Base-by-base conservation (phyloP, 2,113 vertebrate species). In the Porphyrio hochstetteri region DNA sequence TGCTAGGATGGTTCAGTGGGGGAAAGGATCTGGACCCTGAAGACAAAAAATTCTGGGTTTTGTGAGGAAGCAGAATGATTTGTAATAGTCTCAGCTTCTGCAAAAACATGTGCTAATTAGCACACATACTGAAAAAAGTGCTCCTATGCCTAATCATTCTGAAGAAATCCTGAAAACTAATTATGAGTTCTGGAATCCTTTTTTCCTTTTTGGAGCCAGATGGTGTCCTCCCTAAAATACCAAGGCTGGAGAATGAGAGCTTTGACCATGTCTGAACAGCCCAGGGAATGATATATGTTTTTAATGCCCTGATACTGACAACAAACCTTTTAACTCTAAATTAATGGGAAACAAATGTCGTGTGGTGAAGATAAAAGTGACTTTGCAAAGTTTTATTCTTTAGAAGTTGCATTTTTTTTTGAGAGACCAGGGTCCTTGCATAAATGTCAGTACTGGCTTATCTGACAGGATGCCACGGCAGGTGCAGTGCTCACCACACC, bases 191-290 rank as follows among this genome's bases (percentile, higher is more conserved):
- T 72, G 68, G 65, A 90, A 75, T 68, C 3, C 4, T 40, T 65
- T 65, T 84, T 44, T 46, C 28, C n/a, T 20, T 72, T 80, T 7
- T 60, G 28, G 65, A 94, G 65, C 92, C 95, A 97, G 91, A 94
- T 96, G 92, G 93, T 93, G 72, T 53, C 77, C 77, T 96, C 92
- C 83, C 82, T 94, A 86, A 94, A 95, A 93, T 61, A 94, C 10
- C 61, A 88, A 75, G 57, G 69, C 88, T 95, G 48, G 56, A 86
- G 56, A 90, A 93, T 93, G 92, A 84, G 83, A 86, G 86, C 80
- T 94, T 71, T 94, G 93, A 94, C 93, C 92, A 96, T 4, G 4
- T 92, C 83, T 94, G 80, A 95, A 79, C 48, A 68, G 90, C 88
- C 86, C 83, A 60, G n/a, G 19, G 61, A 86, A 92, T 93, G 88